A percentile compares a stretch with the other conserved stretches of the same genome.
phyloP scores from a whole-genome alignment of 1,140 invertebrate genomes.

The Pentalonia nigronervosa region DNA sequence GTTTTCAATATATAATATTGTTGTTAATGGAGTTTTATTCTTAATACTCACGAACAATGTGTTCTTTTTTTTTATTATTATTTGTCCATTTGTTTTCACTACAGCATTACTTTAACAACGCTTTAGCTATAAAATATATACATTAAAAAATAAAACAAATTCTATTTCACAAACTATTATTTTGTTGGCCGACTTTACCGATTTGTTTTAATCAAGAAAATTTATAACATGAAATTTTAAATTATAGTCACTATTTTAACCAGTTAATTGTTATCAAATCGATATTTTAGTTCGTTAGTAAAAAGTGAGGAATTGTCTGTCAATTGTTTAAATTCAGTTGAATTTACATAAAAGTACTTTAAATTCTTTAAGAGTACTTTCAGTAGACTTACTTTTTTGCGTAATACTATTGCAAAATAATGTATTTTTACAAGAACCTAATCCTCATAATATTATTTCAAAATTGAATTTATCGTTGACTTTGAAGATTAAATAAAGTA shows the following conservation, averaged over 20 bases:
- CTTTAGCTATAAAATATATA: neutral
- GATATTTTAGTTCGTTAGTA: neutral
- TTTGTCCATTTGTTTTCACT: neutral
- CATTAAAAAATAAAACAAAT: neutral
- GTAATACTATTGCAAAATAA: too few species aligned
- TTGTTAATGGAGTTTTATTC: neutral
- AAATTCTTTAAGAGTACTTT: too few species aligned
- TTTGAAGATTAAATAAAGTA: too few species aligned
- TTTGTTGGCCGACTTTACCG: neutral
- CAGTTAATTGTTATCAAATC: neutral
- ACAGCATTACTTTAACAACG: neutral
- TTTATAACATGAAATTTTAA: neutral
- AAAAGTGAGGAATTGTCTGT: too few species aligned
- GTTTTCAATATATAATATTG: neutral
- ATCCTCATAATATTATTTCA: too few species aligned
- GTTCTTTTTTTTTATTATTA: too few species aligned
- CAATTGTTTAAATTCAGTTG: too few species aligned
- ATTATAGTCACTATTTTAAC: neutral
- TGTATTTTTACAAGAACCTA: too few species aligned
- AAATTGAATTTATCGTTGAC: too few species aligned
- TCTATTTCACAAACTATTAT: neutral
- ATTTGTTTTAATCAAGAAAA: neutral
- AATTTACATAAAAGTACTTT: too few species aligned
- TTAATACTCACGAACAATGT: neutral
- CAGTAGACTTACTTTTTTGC: too few species aligned